Evolutionary conservation across 2,113 vertebrate genomes (phyloP), one percentile per base, ranked within the genome.

Genomic region (Nesogale talazaci): DNA sequence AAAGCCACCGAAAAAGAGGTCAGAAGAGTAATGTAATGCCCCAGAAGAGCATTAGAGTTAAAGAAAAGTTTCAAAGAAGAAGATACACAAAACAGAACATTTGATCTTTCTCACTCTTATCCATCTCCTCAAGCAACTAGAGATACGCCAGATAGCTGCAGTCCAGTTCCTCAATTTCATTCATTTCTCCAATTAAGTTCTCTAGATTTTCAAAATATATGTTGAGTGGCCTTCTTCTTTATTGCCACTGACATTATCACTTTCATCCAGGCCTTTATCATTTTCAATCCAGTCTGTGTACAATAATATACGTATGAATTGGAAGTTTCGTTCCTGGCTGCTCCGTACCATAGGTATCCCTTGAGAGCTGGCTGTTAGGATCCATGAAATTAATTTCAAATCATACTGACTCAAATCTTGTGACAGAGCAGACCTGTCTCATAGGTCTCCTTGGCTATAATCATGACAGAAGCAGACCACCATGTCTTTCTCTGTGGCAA

Each of bases 171-270:
- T 59, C 23, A 57, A n/a, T 59, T 72, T 63, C 16, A 34, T 25
- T 5, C 7, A 12, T 15, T 23, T 17, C 57, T 65, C 65, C 74
- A 59, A 72, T 83, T 56, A 22, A 78, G n/a, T 38, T 93, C n/a
- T 84, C 11, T 25, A 88, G 79, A 69, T 75, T 84, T 87, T 56
- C 31, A 87, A 83, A 67, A 74, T 79, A n/a, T 12, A 23, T 79
- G 8, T 42, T 42, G 81, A 77, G 40, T 25, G 56, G n/a, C 29
- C 4, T 88, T 65, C 27, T 89, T 89, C 40, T 57, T 19, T 85
- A 31, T 70, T 56, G 59, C 29, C 76, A 89, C 19, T 81, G 25
- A 20, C 27, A 16, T 77, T 75, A 65, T 88, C 17, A 52, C 80
- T 83, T 86, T 59, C 83, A 90, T 72, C 16, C n/a, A 72, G 36